phyloP scores from a whole-genome alignment of 2,113 vertebrate species.

The Craseonycteris thonglongyai region DNA sequence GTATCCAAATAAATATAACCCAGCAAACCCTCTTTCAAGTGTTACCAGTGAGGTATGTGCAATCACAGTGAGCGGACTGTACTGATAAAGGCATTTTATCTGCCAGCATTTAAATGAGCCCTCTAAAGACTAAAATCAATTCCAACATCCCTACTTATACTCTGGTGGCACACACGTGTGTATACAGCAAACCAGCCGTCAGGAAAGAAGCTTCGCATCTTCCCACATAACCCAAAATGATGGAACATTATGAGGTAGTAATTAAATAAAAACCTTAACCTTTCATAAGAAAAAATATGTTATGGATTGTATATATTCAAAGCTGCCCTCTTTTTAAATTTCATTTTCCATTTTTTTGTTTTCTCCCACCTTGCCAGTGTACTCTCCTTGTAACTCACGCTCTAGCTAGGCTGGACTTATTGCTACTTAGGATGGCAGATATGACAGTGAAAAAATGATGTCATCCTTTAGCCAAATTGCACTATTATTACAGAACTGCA shows the following conservation, averaged over 20 bases:
- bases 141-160: constrained; percentile 5
- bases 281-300: constrained; percentile 18
- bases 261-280: constrained; percentile 40
- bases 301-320: not conserved
- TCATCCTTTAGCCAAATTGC: constrained; percentile 55
- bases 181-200: constrained; percentile 2
- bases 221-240: constrained; percentile 18
- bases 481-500: constrained; percentile 38
- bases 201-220: constrained; percentile 13
- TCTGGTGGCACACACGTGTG: not conserved
- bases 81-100: constrained; percentile 38
- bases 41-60: not conserved
- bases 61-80: not conserved
- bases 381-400: constrained; percentile 37
- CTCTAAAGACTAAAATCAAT: constrained; percentile 54
- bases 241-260: not conserved
- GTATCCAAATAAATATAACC: constrained; percentile 60
- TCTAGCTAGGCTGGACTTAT: constrained; percentile 1
- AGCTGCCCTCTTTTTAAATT: constrained; percentile 19
- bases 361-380: not conserved
- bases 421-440: constrained; percentile 30
- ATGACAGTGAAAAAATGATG: constrained; percentile 50
- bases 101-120: constrained; percentile 40
- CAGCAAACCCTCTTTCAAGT: not conserved
- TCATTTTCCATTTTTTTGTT: constrained; percentile 33